Evolutionary conservation across 2,113 vertebrate species (phyloP).

Genomic region (Erpornis zantholeuca): DNA sequence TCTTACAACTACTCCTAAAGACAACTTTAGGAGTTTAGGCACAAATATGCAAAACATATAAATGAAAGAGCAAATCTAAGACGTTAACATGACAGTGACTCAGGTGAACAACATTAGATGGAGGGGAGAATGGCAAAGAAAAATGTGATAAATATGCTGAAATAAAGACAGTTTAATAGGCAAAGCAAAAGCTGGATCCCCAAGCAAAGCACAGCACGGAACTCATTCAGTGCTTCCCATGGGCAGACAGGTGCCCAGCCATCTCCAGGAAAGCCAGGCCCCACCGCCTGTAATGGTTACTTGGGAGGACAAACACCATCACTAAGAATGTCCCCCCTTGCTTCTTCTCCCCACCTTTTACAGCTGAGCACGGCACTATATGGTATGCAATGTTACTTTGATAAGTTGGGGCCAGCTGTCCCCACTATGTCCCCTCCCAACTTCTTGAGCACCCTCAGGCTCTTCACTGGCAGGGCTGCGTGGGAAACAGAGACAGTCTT

Average conservation of each 20-base stretch:
- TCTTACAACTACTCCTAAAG: not conserved
- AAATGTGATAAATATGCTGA: not conserved
- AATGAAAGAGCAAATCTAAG: not conserved
- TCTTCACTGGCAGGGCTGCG: fast-evolving
- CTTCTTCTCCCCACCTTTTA: not conserved
- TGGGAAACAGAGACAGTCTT: not conserved
- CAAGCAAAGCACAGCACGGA: not conserved
- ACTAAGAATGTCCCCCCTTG: not conserved
- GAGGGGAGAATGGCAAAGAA: not conserved
- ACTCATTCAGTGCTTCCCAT: not conserved
- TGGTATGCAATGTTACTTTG: no score
- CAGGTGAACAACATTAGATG: not conserved
- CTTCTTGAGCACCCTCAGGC: not conserved
- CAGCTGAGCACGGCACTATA: not conserved
- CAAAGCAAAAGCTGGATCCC: not conserved
- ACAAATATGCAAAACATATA: not conserved
- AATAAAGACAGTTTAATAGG: not conserved
- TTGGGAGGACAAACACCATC: not conserved
- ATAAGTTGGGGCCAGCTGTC: no score
- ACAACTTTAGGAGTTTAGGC: not conserved
- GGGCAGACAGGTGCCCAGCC: not conserved
- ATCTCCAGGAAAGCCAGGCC: not conserved
- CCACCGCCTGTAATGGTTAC: not conserved
- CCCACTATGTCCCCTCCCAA: no score
- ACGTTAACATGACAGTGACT: not conserved